Evolutionary conservation across 2,113 vertebrate species (phyloP).

Genomic region (Ciconia maguari): DNA sequence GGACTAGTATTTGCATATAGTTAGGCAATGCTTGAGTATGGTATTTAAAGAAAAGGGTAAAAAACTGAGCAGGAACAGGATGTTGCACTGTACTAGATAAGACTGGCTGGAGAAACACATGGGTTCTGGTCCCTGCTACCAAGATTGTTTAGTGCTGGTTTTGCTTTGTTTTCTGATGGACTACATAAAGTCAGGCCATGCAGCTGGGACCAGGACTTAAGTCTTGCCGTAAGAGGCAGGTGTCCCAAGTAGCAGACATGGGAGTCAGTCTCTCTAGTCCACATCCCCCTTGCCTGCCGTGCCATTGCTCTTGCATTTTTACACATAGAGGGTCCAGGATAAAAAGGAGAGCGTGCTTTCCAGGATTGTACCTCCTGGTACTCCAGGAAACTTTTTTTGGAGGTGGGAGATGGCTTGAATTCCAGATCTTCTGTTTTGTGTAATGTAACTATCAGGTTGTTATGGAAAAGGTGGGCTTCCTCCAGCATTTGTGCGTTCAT

Average conservation of each 20-base stretch:
- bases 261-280: background rate
- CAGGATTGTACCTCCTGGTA: background rate
- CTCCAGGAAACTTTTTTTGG: background rate
- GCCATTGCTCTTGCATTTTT: background rate
- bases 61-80: background rate
- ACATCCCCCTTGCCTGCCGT: fast-evolving
- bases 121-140: background rate
- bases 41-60: background rate
- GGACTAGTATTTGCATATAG: background rate
- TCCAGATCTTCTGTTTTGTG: background rate
- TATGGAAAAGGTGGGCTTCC: background rate
- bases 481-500: background rate
- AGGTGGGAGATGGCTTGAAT: background rate
- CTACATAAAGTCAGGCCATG: background rate
- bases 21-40: background rate
- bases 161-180: background rate
- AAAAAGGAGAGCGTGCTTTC: background rate
- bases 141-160: background rate
- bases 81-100: background rate
- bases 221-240: background rate
- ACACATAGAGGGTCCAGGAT: background rate
- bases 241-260: background rate
- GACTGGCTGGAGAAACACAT: background rate
- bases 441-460: background rate
- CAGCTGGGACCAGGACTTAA: background rate